Evolutionary conservation across 2,113 vertebrate species (phyloP).

Genomic region (Xyliphius kryptos): DNA sequence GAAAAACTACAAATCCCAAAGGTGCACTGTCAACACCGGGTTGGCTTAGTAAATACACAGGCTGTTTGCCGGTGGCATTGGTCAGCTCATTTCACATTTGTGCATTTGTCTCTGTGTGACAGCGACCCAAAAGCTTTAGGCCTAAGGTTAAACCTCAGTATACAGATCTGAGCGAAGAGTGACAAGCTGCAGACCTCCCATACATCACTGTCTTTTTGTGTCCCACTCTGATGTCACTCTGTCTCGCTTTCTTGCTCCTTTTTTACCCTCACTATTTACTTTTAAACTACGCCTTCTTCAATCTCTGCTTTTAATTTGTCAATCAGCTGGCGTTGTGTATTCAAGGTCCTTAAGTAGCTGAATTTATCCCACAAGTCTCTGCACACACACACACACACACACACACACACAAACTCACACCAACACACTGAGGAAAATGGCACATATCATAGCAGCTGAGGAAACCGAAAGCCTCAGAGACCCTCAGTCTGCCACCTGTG

Average conservation of each 20-base stretch:
- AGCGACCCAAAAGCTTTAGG: slow-evolving; percentile 29
- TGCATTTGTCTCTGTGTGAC: slow-evolving; percentile 41
- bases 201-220: slow-evolving; percentile 27
- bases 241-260: neutral
- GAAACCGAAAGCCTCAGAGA: slow-evolving; percentile 8
- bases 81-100: slow-evolving; percentile 36
- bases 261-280: too few relatives aligned
- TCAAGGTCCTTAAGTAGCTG: slow-evolving; percentile 11
- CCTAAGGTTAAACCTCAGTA: slow-evolving; percentile 26
- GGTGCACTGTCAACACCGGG: slow-evolving; percentile 30
- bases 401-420: neutral
- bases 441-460: slow-evolving; percentile 31
- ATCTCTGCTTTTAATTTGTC: neutral
- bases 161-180: slow-evolving; percentile 33
- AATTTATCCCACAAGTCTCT: neutral
- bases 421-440: slow-evolving; percentile 2
- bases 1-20: slow-evolving; percentile 22
- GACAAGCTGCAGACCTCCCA: slow-evolving; percentile 42
- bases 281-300: neutral
- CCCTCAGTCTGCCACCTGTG: slow-evolving; percentile 36
- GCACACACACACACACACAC: neutral
- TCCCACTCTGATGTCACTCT: slow-evolving; percentile 9
- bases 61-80: slow-evolving; percentile 33
- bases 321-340: neutral
- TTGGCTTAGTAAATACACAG: slow-evolving; percentile 20